Evolutionary conservation across 2,888 invertebrate genomes (phyloP).

Genomic region (Drosophila meridionalis): DNA sequence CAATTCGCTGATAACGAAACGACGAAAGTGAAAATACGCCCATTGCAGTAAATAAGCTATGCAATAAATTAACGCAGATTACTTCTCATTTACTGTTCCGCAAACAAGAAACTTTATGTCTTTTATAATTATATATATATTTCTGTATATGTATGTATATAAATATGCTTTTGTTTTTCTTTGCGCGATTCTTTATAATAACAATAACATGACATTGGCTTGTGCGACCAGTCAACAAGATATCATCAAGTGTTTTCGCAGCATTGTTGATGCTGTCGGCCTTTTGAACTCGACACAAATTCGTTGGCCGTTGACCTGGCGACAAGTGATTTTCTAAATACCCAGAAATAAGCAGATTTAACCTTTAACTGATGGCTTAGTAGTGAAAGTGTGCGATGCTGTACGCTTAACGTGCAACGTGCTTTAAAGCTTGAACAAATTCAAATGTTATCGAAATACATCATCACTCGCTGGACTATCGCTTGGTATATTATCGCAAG

Average conservation of each 20-base stretch:
- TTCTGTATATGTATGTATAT: not conserved
- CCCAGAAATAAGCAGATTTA: slow-evolving; percentile 16
- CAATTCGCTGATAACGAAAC: slow-evolving; percentile 35
- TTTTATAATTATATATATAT: not conserved
- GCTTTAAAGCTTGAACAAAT: slow-evolving; percentile 2
- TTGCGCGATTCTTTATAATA: slow-evolving; percentile 37
- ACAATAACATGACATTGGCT: slow-evolving; percentile 50
- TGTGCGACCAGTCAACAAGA: slow-evolving; percentile 40
- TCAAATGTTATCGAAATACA: slow-evolving; percentile 12
- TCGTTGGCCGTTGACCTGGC: slow-evolving; percentile 42
- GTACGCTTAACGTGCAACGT: not conserved
- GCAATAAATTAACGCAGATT: slow-evolving; percentile 15
- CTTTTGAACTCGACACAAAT: slow-evolving; percentile 55
- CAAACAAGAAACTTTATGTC: slow-evolving; percentile 12
- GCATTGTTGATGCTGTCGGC: slow-evolving; percentile 42
- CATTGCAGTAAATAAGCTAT: not conserved
- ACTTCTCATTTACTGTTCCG: not conserved
- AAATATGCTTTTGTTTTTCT: not conserved
- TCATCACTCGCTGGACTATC: not conserved
- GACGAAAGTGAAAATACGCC: slow-evolving; percentile 40
- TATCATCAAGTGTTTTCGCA: slow-evolving; percentile 41
- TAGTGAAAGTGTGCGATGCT: slow-evolving; percentile 29
- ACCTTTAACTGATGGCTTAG: slow-evolving; percentile 18
- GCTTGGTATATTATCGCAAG: slow-evolving; percentile 14
- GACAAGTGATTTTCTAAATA: slow-evolving; percentile 23